Evolutionary conservation across 2,113 vertebrate species (phyloP).

Genomic region (Bagarius yarrelli): DNA sequence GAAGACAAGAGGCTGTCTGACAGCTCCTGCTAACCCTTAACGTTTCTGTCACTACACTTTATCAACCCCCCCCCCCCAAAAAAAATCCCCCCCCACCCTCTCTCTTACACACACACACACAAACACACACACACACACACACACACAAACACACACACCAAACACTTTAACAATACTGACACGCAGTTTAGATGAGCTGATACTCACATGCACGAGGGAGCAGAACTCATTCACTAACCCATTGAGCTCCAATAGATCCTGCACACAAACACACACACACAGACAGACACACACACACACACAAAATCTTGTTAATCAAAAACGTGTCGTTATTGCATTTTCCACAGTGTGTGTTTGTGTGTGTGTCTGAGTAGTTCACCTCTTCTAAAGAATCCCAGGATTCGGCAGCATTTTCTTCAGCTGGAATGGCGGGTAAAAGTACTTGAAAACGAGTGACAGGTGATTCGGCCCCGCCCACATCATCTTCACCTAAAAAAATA

Average conservation of each 20-base stretch:
- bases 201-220: constrained; percentile 88
- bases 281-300: constrained; percentile 17
- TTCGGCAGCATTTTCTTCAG: constrained; percentile 85
- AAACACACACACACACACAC: constrained; percentile 23
- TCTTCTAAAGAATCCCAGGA: constrained; percentile 90
- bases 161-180: constrained; percentile 10
- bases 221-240: constrained; percentile 89
- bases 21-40: constrained; percentile 44
- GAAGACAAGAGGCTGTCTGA: constrained; percentile 48
- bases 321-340: background rate
- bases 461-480: constrained; percentile 53
- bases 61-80: constrained; percentile 28
- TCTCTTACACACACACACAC: constrained; percentile 34
- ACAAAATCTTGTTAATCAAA: background rate
- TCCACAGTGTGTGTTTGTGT: background rate
- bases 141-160: constrained; percentile 20
- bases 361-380: constrained; percentile 63
- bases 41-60: constrained; percentile 45
- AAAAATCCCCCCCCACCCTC: too few species aligned
- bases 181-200: constrained; percentile 26
- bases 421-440: constrained; percentile 83
- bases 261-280: constrained; percentile 45
- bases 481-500: constrained; percentile 37
- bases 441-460: constrained; percentile 69
- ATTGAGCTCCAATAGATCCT: constrained; percentile 88